Conservation (phyloP, 37 sponge, comb jelly and placozoan genomes). For the Petrosia ficiformis region DNA sequence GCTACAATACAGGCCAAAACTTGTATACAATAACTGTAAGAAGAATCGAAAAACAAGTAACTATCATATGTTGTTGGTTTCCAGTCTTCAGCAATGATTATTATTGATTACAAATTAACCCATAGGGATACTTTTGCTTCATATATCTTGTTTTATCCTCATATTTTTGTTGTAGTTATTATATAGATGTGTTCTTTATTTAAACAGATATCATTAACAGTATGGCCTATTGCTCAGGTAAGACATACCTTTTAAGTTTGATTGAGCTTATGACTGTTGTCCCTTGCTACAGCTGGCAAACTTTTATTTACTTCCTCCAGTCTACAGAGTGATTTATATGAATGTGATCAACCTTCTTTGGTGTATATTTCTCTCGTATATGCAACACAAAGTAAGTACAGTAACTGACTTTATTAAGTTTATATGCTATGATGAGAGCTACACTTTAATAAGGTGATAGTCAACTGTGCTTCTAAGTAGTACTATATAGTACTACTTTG, state of each 20-base stretch:
- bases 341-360: constrained; percentile 46
- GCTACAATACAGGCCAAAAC: too few species aligned
- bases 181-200: background rate
- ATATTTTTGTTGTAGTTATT: too few species aligned
- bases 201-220: constrained; percentile 36
- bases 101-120: background rate
- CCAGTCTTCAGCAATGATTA: background rate
- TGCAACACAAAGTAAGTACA: constrained; percentile 79
- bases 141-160: too few species aligned
- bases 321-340: constrained; percentile 47
- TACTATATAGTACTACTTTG: too few species aligned
- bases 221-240: constrained; percentile 76
- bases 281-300: constrained; percentile 26
- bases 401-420: too few species aligned
- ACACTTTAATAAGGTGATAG: too few species aligned
- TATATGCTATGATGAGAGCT: too few species aligned
- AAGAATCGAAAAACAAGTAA: too few species aligned
- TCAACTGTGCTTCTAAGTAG: too few species aligned
- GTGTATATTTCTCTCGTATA: constrained; percentile 66
- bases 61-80: too few species aligned
- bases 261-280: background rate
- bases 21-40: too few species aligned
- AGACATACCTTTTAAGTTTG: background rate
- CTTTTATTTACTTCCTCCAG: constrained; percentile 68
- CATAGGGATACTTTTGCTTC: too few species aligned